phyloP scores from a whole-genome alignment of 2,113 vertebrate species.

The Phodopus roborovskii region DNA sequence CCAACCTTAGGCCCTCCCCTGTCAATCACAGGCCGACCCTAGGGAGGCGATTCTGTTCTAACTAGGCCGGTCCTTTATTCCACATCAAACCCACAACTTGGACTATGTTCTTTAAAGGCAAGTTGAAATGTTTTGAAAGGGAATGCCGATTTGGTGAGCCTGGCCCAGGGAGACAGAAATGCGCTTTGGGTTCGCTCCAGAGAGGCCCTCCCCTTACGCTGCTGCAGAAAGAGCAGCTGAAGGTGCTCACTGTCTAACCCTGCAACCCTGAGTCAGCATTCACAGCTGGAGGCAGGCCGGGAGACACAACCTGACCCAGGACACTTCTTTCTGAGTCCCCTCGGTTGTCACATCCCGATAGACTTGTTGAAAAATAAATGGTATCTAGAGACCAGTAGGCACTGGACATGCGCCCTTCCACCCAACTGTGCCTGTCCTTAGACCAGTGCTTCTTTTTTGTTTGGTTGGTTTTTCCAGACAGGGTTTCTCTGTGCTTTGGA shows the following conservation, averaged over 20 bases:
- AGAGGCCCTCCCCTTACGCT: not conserved
- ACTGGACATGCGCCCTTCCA: not conserved
- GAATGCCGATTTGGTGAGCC: not conserved
- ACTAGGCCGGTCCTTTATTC: constrained; percentile 15
- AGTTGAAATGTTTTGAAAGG: constrained; percentile 21
- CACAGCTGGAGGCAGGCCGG: too few relatives aligned
- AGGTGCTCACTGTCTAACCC: not conserved
- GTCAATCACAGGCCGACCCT: too few relatives aligned
- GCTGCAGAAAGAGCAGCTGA: not conserved
- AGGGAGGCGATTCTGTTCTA: not conserved
- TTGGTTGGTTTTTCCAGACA: too few relatives aligned
- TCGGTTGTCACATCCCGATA: not conserved
- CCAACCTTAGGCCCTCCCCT: too few relatives aligned
- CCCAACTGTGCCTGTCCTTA: not conserved
- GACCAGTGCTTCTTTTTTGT: not conserved
- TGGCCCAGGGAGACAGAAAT: constrained; percentile 12
- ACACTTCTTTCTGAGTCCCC: not conserved
- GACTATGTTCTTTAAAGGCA: not conserved
- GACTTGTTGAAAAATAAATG: not conserved
- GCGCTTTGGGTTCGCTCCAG: not conserved
- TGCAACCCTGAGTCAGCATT: fast-evolving
- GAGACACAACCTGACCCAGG: fast-evolving
- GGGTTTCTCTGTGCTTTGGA: too few relatives aligned
- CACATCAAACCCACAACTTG: not conserved
- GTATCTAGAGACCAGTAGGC: not conserved